Base-by-base conservation (phyloP, 2,113 vertebrate genomes). In the Colius striatus region DNA sequence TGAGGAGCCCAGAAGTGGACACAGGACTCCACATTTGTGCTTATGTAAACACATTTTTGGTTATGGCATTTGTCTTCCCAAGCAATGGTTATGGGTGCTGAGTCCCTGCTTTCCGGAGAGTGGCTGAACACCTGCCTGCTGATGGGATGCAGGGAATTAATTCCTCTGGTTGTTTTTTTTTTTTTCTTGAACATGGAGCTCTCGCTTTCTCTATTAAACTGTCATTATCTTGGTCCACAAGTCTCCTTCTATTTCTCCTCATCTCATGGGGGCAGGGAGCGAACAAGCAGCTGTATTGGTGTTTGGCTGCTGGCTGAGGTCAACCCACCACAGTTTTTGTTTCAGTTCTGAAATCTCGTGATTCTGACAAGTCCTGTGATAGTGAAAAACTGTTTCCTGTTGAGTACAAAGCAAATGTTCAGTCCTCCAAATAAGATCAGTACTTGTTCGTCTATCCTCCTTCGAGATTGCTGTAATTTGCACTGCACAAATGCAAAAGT, bases 81-180 rank as follows among this genome's bases (percentile, higher is more conserved):
- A 43, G 16, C 10, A 36, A 54, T 16, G 0, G 0, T 4, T 29
- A 14, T 0, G 11, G 13, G 13, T 26, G 12, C 23, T 3, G 19
- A 84, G 50, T 30, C 36, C 19, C 23, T 58, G n/a, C 27, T 87
- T 93, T 89, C 27, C n/a, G 19, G 45, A 32, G 32, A 43, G 9
- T 16, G 8, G 13, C 53, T 71, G 63, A 43, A 67, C 43, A 41
- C 6, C 41, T 23, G 26, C 18, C 53, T 87, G 67, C 43, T 16
- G 6, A 16, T 13, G 17, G 47, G 30, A 84, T 61, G 17, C 1
- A 83, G 12, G n/a, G 36, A 62, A 71, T 25, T 0, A 84, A 72
- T 55, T 51, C 18, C 23, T 63, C 34, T 50, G 29, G 38, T 41
- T 41, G 38, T 60, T 55, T 55, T 38, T 23, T 70, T 66, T 26